A percentile compares a stretch with the other conserved stretches of the same genome.
phyloP scores from a whole-genome alignment of 2,797 vertebrate genomes.

The Tinamus major region DNA sequence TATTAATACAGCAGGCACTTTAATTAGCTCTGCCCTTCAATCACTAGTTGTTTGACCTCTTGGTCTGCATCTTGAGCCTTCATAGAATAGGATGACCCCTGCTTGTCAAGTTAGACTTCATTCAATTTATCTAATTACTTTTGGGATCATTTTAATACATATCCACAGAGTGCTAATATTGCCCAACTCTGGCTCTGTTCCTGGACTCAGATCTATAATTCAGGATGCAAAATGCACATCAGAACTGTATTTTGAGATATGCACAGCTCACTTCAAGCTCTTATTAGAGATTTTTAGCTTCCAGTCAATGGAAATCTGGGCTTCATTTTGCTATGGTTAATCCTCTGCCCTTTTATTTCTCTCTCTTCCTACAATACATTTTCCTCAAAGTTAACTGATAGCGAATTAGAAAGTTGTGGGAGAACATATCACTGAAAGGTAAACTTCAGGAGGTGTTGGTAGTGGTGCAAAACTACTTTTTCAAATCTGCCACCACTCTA shows the following conservation, averaged over 20 bases:
- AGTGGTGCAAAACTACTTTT: not conserved
- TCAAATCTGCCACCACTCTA: not conserved
- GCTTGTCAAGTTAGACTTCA: constrained; percentile 63
- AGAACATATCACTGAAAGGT: not conserved
- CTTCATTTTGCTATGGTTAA: constrained; percentile 30
- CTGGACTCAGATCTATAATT: not conserved
- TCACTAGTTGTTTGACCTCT: constrained; percentile 63
- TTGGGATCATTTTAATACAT: constrained; percentile 35
- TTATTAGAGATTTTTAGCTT: not conserved
- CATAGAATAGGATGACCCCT: constrained; percentile 55
- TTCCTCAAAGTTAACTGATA: not conserved
- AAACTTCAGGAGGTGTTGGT: not conserved
- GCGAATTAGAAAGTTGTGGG: not conserved
- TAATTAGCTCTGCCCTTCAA: constrained; percentile 72
- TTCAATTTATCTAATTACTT: constrained; percentile 71
- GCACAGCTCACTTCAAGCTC: not conserved
- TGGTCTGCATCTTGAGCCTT: constrained; percentile 65
- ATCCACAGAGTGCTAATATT: constrained; percentile 14
- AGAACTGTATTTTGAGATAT: constrained; percentile 6
- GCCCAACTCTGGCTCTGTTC: not conserved
- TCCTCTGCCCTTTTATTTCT: constrained; percentile 26
- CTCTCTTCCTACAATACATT: not conserved
- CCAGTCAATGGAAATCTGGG: constrained; percentile 22
- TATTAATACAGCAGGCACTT: constrained; percentile 68
- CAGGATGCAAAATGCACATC: constrained; percentile 16